Percentiles rank a stretch among this genome's conserved stretches.
These are phyloP conservation scores for Mythimna albipuncta DNA, from an alignment of 2,888 invertebrate species.

Conservation along the genomic window DNA sequence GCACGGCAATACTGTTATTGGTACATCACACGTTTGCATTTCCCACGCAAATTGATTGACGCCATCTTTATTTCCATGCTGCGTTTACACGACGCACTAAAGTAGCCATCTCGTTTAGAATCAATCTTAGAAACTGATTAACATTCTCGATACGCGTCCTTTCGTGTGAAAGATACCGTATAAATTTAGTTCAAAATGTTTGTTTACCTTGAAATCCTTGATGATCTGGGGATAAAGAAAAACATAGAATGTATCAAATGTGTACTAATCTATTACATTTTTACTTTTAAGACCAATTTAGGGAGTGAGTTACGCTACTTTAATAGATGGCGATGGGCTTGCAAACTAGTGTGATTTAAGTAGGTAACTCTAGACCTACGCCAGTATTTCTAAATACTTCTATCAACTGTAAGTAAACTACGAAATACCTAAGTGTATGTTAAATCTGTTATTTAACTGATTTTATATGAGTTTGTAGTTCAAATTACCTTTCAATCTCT, in stretches of 20 bases:
- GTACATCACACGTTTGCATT: conserved; percentile 57
- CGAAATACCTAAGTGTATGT: conserved; percentile 13
- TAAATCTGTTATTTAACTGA: not conserved
- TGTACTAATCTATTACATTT: conserved; percentile 15
- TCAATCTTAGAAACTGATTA: conserved; percentile 49
- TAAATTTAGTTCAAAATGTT: conserved; percentile 54
- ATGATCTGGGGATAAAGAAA: conserved; percentile 61
- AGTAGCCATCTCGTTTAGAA: conserved; percentile 45
- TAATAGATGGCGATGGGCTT: conserved; percentile 54
- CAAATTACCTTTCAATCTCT: conserved; percentile 86
- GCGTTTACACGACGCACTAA: conserved; percentile 42
- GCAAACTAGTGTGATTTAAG: conserved; percentile 56
- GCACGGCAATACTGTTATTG: conserved; percentile 32
- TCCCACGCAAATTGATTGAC: conserved; percentile 57
- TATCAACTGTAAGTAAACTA: conserved; percentile 18
- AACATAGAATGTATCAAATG: conserved; percentile 58
- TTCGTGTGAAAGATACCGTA: conserved; percentile 44
- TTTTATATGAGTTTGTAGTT: conserved; percentile 19
- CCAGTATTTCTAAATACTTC: conserved; percentile 22
- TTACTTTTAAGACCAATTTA: conserved; percentile 32
- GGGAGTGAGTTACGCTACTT: conserved; percentile 25
- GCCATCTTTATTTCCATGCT: conserved; percentile 52
- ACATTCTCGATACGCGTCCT: conserved; percentile 46
- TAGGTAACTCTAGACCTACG: conserved; percentile 34
- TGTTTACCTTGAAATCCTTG: conserved; percentile 60